Evolutionary conservation across 30 jellyfish, hydroid and myxozoan genomes (phyloP).

Genomic region (Mastigias papua): DNA sequence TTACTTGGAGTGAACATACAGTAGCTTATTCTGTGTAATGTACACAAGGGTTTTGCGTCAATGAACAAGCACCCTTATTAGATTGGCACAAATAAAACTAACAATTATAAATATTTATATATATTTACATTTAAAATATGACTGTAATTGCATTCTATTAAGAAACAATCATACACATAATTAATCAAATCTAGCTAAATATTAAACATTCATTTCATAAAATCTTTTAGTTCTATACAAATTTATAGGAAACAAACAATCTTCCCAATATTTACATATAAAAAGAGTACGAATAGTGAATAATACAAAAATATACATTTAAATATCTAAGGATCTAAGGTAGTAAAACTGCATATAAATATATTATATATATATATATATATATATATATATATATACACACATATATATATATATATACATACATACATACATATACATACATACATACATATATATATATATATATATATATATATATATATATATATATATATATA

Average conservation of each 20-base stretch:
- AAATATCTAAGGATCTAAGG: neutral
- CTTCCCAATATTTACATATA: conserved; percentile 1
- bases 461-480: too few relatives aligned
- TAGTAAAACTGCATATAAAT: neutral
- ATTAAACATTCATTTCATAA: neutral
- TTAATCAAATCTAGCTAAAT: conserved; percentile 1
- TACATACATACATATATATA: too few relatives aligned
- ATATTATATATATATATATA: neutral
- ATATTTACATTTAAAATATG: too few relatives aligned
- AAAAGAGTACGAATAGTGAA: conserved; percentile 5
- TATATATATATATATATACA: neutral
- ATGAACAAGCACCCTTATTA: neutral
- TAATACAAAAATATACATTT: conserved; percentile 9
- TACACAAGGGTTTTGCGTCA: too few relatives aligned
- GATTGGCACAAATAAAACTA: neutral
- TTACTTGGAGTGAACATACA: too few relatives aligned
- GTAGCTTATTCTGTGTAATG: too few relatives aligned
- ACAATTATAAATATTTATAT: too few relatives aligned
- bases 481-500: too few relatives aligned
- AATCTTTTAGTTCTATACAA: neutral
- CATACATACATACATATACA: too few relatives aligned
- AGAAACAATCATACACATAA: neutral
- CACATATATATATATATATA: too few relatives aligned
- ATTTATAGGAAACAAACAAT: conserved; percentile 1
- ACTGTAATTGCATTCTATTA: neutral